Base-by-base conservation (phyloP, 2,888 invertebrate genomes). In the Epistrophella euchroma region DNA sequence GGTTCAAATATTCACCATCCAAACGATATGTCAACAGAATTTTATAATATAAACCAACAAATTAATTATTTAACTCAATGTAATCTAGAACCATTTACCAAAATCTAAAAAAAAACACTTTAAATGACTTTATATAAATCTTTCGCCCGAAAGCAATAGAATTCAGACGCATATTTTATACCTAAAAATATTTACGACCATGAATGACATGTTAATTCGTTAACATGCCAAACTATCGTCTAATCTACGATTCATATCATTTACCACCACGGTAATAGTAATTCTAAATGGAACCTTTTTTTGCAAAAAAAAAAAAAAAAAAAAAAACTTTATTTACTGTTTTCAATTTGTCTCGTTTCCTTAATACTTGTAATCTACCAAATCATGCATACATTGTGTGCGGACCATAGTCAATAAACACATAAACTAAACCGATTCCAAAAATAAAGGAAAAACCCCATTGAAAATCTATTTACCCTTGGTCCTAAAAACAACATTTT, bases 391-490 rank as follows among this genome's bases (percentile, higher is more conserved):
- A 40, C 9, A 22, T n/a, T 15, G 9, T 15, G 4, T 25, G 15
- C 6, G 22, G 5, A 25, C 22, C 7, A 58, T 35, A 35, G 35
- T 35, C 58, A 58, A 60, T 64, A 64, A 32, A 64, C 22, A 64
- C 45, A 45, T 32, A n/a, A n/a, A n/a, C 6, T 17, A 64, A 64
- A 64, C 10, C 64, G 52, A 28, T 52, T 13, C 22, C 4, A 7
- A 4, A 17, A 62, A 64, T 45, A 28, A 11, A 5, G 17, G 11
- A 64, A 73, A 56, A 35, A 62, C 73, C 50, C 58, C 52, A 73
- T 56, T 17, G 22, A 40, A 71, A 56, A 43, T 28, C 74, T 66
- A 84, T 84, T 66, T 66, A 75, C 75, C 66, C 22, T 40, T 40
- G 52, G 17, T 6, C 35, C 43, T 7, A 40, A 40, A 32, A 68